phyloP scores from a whole-genome alignment of 2,888 invertebrate species.

The Nomada goodeniana region DNA sequence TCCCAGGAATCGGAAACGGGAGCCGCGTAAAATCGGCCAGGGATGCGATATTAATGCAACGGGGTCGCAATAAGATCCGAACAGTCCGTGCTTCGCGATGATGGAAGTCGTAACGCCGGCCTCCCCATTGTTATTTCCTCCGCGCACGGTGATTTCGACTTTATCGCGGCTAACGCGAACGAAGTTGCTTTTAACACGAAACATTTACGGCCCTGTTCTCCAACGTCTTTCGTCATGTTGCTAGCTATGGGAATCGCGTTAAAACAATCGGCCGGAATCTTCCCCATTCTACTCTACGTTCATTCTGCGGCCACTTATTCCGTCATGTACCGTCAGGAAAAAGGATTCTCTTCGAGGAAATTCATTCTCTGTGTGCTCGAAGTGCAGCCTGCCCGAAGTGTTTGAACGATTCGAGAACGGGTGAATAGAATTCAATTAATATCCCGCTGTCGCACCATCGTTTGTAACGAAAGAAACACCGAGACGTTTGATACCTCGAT shows the following conservation, averaged over 20 bases:
- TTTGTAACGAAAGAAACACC: no score
- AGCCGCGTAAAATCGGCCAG: conserved; percentile 38
- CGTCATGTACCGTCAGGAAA: no score
- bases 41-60: conserved; percentile 52
- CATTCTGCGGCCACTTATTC: no score
- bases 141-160: conserved; percentile 37
- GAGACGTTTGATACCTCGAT: no score
- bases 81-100: conserved; percentile 38
- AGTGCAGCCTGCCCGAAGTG: no score
- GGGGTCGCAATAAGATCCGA: conserved; percentile 38
- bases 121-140: conserved; percentile 46
- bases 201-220: conserved; percentile 18
- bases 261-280: not conserved
- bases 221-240: not conserved
- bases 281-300: no score
- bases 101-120: conserved; percentile 40
- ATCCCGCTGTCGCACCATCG: no score
- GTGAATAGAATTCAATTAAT: no score
- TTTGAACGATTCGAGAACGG: no score
- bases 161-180: conserved; percentile 42
- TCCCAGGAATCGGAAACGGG: conserved; percentile 2
- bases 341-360: no score
- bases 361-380: no score
- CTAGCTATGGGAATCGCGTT: conserved; percentile 24
- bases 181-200: conserved; percentile 33